Evolutionary conservation across 2,113 vertebrate genomes (phyloP).

Genomic region (Suncus etruscus): DNA sequence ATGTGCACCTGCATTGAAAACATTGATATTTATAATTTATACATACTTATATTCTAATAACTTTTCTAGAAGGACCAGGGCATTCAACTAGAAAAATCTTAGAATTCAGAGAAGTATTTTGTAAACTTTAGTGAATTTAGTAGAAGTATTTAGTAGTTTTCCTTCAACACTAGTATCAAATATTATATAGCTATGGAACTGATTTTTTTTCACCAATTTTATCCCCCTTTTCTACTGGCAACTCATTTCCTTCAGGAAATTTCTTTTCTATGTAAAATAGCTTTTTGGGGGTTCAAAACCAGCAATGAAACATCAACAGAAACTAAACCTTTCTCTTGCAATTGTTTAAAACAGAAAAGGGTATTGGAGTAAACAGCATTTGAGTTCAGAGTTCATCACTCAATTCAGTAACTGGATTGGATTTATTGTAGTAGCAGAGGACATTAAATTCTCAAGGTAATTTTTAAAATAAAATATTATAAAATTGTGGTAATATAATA

Average conservation of each 20-base stretch:
- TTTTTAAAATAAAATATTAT: neutral
- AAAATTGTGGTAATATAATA: neutral
- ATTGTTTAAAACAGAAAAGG: neutral
- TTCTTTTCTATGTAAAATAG: neutral
- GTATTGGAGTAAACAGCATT: neutral
- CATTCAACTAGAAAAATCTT: neutral
- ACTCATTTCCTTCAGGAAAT: neutral
- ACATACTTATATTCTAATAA: neutral
- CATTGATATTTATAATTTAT: neutral
- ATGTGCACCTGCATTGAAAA: neutral
- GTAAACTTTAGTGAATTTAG: neutral
- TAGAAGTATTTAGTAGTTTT: too few species aligned
- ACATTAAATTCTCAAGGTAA: too few species aligned
- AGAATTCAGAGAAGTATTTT: neutral
- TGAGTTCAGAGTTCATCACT: neutral
- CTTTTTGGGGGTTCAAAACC: neutral
- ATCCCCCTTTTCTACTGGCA: neutral
- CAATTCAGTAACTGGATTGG: neutral
- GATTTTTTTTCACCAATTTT: neutral
- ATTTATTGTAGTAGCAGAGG: neutral
- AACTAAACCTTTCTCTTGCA: neutral
- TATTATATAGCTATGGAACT: neutral
- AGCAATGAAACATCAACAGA: neutral
- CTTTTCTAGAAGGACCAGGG: neutral
- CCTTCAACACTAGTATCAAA: neutral